These are phyloP conservation scores for Margaritifera margaritifera DNA, from an alignment of 2,888 invertebrate genomes.

Conservation along the genomic window DNA sequence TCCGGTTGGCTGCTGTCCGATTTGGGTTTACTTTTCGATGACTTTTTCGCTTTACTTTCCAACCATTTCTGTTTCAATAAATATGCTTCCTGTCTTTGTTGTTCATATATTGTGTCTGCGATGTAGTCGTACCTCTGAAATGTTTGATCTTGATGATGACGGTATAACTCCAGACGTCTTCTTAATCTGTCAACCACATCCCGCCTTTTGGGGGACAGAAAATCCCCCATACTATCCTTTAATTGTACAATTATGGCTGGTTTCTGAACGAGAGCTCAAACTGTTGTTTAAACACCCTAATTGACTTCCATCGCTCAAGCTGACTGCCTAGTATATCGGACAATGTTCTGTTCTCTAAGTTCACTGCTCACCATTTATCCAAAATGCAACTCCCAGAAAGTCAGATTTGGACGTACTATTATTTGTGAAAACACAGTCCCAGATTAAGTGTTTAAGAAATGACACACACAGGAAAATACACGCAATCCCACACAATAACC, in stretches of 20 bases:
- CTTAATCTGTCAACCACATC: slow-evolving; percentile 87
- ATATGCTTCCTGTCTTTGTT: slow-evolving; percentile 90
- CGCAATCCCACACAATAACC: background rate
- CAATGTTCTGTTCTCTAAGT: background rate
- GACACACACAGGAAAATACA: background rate
- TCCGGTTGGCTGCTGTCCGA: slow-evolving; percentile 43
- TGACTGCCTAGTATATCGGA: background rate
- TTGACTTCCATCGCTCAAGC: background rate
- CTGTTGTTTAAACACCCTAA: background rate
- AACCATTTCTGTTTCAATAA: slow-evolving; percentile 90
- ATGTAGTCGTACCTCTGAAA: slow-evolving; percentile 91
- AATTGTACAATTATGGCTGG: slow-evolving; percentile 23
- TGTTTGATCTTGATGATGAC: slow-evolving; percentile 88
- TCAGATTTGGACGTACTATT: background rate
- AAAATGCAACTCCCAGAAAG: slow-evolving; percentile 8
- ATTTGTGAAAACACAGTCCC: background rate
- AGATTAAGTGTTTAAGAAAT: background rate
- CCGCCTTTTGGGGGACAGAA: slow-evolving; percentile 73
- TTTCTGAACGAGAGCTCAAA: background rate
- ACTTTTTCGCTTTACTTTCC: slow-evolving; percentile 91
- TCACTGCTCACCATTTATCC: slow-evolving; percentile 1
- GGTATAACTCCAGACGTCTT: slow-evolving; percentile 87
- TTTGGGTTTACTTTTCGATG: slow-evolving; percentile 68
- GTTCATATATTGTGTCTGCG: slow-evolving; percentile 89
- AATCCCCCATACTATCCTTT: slow-evolving; percentile 73